Evolutionary conservation across 1,140 invertebrate genomes (phyloP).

Genomic region (Drosophila chauvacae): DNA sequence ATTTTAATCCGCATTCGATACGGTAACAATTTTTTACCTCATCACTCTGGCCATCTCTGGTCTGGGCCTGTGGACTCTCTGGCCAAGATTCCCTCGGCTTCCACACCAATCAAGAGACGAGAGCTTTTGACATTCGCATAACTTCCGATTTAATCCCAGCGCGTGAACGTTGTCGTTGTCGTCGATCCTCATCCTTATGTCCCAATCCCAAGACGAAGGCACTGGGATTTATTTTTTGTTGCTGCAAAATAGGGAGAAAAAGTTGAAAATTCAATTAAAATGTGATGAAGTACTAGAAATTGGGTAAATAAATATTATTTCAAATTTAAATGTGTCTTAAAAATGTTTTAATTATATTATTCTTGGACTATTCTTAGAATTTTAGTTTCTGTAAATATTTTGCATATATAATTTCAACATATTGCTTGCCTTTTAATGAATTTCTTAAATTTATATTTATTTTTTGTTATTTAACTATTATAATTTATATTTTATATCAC

Average conservation of each 20-base stretch:
- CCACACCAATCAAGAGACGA: slow-evolving; percentile 57
- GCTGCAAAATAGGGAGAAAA: not conserved
- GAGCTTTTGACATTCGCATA: slow-evolving; percentile 78
- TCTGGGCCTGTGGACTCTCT: not conserved
- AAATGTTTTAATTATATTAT: not conserved
- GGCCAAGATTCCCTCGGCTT: slow-evolving; percentile 5
- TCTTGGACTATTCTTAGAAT: too few species aligned
- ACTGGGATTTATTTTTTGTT: not conserved
- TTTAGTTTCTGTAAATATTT: too few species aligned
- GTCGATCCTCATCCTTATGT: slow-evolving; percentile 50
- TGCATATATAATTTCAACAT: too few species aligned
- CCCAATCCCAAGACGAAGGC: not conserved
- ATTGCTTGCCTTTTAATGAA: too few species aligned
- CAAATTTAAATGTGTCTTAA: not conserved
- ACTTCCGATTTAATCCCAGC: slow-evolving; percentile 82
- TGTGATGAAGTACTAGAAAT: not conserved
- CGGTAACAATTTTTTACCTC: slow-evolving; percentile 78
- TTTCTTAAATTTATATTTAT: too few species aligned
- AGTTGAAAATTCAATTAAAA: not conserved
- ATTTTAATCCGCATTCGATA: slow-evolving; percentile 83
- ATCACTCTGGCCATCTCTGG: slow-evolving; percentile 54
- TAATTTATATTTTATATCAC: not conserved
- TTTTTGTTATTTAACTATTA: too few species aligned
- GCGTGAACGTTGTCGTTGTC: slow-evolving; percentile 61
- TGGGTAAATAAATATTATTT: not conserved